Conservation (phyloP, 2,888 invertebrate species). For the Baccha elongata region DNA sequence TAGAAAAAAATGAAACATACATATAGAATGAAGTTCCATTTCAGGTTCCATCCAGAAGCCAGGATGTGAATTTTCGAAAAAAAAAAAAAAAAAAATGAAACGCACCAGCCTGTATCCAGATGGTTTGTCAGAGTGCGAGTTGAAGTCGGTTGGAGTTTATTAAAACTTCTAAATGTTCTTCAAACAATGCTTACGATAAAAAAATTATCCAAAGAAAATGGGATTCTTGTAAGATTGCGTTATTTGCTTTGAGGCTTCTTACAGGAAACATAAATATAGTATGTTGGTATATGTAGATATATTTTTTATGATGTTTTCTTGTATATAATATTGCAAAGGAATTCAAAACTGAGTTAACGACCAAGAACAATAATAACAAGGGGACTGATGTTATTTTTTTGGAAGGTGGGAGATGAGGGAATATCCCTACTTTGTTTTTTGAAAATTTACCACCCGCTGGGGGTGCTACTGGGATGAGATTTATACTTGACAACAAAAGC, state of each 20-base stretch:
- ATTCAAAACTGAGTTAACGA: slow-evolving; percentile 21
- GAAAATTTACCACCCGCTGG: slow-evolving; percentile 33
- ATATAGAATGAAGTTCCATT: slow-evolving; percentile 5
- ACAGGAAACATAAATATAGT: background rate
- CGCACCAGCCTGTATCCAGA: no score
- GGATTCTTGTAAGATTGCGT: slow-evolving; percentile 51
- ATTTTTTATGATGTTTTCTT: background rate
- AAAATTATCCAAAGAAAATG: slow-evolving; percentile 36
- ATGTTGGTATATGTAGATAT: background rate
- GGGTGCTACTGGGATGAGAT: slow-evolving; percentile 13
- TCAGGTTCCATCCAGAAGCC: background rate
- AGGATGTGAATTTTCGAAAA: no score
- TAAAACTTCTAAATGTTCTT: slow-evolving; percentile 43
- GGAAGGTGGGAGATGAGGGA: background rate
- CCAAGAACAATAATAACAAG: slow-evolving; percentile 19
- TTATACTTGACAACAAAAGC: slow-evolving; percentile 24
- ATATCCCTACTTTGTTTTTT: slow-evolving; percentile 47
- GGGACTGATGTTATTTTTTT: background rate
- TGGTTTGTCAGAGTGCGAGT: slow-evolving; percentile 9
- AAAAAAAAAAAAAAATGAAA: no score
- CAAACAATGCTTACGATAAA: slow-evolving; percentile 53
- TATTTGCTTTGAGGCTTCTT: slow-evolving; percentile 48
- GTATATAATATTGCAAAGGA: background rate
- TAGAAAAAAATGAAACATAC: background rate
- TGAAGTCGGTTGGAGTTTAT: slow-evolving; percentile 28